A percentile compares a stretch with the other conserved stretches of the same genome.
Conservation (phyloP, 2,888 invertebrate species). For the Horisme vitalbata region DNA sequence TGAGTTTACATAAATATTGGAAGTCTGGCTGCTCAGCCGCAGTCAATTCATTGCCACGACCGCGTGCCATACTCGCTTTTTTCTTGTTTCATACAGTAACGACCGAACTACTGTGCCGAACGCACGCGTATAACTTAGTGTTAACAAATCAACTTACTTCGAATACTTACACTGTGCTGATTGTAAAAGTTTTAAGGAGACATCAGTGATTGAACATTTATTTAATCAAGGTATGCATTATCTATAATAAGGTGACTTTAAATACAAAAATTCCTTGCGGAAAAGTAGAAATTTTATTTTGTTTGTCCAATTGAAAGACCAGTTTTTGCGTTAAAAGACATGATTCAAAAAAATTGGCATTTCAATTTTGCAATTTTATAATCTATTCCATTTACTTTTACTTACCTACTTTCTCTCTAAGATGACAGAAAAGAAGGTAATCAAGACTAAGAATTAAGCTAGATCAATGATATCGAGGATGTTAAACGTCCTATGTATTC, state of each 20-base stretch:
- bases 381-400: too few relatives aligned
- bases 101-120: conserved; percentile 26
- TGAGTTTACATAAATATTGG: conserved; percentile 44
- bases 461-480: too few relatives aligned
- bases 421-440: too few relatives aligned
- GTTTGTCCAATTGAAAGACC: not conserved
- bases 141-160: conserved; percentile 29
- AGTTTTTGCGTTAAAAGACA: too few relatives aligned
- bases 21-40: conserved; percentile 38
- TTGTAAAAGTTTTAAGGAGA: conserved; percentile 1
- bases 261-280: not conserved
- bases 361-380: too few relatives aligned
- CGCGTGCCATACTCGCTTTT: conserved; percentile 37
- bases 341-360: too few relatives aligned
- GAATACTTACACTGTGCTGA: conserved; percentile 23
- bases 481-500: too few relatives aligned
- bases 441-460: too few relatives aligned
- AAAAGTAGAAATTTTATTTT: conserved; percentile 3
- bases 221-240: conserved; percentile 17
- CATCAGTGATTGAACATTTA: conserved; percentile 1
- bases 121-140: conserved; percentile 38
- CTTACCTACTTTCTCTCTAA: too few relatives aligned
- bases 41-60: conserved; percentile 52
- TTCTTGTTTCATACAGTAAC: conserved; percentile 40
- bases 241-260: not conserved